Base-by-base conservation (phyloP, 1,140 invertebrate genomes). In the Muscidifurax raptorellus region DNA sequence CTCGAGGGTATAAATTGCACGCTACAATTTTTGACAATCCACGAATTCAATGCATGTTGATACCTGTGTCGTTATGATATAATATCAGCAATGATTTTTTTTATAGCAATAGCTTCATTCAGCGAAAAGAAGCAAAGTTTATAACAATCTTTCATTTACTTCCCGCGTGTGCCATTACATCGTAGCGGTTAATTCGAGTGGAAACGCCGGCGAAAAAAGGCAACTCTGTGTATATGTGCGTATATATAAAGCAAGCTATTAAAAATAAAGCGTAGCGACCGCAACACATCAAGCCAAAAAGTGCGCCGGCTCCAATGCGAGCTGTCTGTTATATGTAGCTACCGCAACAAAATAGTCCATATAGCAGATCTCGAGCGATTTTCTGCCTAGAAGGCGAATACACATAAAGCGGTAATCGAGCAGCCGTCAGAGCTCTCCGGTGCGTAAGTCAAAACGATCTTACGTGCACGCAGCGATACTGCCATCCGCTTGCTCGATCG, bases 391-490 rank as follows among this genome's bases (percentile, higher is more conserved):
- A 59, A 59, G 52, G 52, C 52, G 52, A 59, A 59, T 59, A 59
- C 52, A 18, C 22, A 59, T 59, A 59, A 59, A 59, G 18, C 52
- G 18, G 52, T 59, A 59, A 59, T 59, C 52, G 18, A 59, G 22
- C 22, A n/a, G 52, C 52, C 52, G 52, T 52, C 47, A 52, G 4
- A 52, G 47, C 47, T 52, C 13, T 52, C 13, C 47, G 47, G 32
- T 22, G 67, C 44, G 30, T 59, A 72, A 76, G 72, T 44, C 80
- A 44, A 71, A 82, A 82, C 27, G 80, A 82, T 74, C 18, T 74
- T 18, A 12, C 18, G 32, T 13, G 52, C 67, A 27, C 69, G 36
- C 3, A 22, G 36, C 27, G 75, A n/a, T n/a, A 75, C 28, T n/a
- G 27, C 36, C 72, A 22, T 28, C 25, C 44, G 79, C 52, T 27